A percentile compares a stretch with the other conserved stretches of the same genome.
Evolutionary conservation across 2,888 invertebrate species (phyloP).

Genomic region (Epirrhoe alternata): DNA sequence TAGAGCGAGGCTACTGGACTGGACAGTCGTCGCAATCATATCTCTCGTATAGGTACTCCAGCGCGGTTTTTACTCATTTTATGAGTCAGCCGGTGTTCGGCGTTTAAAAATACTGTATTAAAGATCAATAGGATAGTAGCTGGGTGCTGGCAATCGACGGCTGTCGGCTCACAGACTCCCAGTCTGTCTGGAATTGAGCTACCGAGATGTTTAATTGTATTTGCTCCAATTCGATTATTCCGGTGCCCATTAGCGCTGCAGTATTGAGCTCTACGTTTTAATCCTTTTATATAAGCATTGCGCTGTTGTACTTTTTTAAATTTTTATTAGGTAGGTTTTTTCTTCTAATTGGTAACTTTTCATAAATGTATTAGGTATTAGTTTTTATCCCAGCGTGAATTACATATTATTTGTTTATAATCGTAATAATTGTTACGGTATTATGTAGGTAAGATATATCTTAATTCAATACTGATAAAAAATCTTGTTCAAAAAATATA

Average conservation of each 20-base stretch:
- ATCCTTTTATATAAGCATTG: not conserved
- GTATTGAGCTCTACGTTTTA: slow-evolving; percentile 14
- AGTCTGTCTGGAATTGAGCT: slow-evolving; percentile 10
- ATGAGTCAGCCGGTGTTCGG: slow-evolving; percentile 43
- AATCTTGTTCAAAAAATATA: too few species aligned
- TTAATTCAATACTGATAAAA: too few species aligned
- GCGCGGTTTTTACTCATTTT: slow-evolving; percentile 42
- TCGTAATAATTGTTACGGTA: too few species aligned
- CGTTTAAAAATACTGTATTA: slow-evolving; percentile 33
- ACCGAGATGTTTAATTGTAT: slow-evolving; percentile 28
- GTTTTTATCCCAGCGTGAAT: too few species aligned
- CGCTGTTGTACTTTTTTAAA: not conserved
- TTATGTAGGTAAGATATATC: too few species aligned
- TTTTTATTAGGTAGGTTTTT: too few species aligned
- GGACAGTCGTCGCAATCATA: slow-evolving; percentile 74
- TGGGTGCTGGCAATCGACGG: slow-evolving; percentile 11
- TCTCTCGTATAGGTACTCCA: slow-evolving; percentile 58
- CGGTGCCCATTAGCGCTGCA: slow-evolving; percentile 14
- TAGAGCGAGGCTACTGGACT: slow-evolving; percentile 84
- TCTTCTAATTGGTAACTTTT: not conserved
- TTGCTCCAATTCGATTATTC: slow-evolving; percentile 23
- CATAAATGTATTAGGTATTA: not conserved
- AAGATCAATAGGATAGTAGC: slow-evolving; percentile 29
- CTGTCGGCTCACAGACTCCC: slow-evolving; percentile 4
- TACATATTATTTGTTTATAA: too few species aligned